Conservation (phyloP, 1,140 invertebrate genomes). For the Galendromus occidentalis region DNA sequence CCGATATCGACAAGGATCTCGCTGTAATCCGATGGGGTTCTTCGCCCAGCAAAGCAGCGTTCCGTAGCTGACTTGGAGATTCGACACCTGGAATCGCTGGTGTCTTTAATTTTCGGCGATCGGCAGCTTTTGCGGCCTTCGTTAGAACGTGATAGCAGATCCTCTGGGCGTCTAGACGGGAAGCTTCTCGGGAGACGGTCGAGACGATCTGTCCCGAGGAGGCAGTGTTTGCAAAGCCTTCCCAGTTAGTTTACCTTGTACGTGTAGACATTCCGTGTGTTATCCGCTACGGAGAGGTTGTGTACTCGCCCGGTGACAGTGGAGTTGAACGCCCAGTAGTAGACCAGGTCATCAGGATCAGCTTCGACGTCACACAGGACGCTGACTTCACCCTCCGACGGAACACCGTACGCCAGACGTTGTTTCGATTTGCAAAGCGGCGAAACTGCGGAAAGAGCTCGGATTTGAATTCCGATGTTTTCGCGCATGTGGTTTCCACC, state of each 20-base stretch:
- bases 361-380: slow-evolving; percentile 72
- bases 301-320: slow-evolving; percentile 60
- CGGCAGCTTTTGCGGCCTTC: too few relatives aligned
- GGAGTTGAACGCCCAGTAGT: slow-evolving; percentile 80
- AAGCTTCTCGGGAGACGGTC: too few relatives aligned
- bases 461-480: too few relatives aligned
- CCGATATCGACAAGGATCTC: slow-evolving; percentile 18
- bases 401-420: slow-evolving; percentile 60
- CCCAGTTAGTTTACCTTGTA: slow-evolving; percentile 6
- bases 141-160: too few relatives aligned
- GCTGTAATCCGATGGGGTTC: slow-evolving; percentile 18
- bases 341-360: slow-evolving; percentile 52
- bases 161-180: too few relatives aligned
- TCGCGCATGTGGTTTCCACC: too few relatives aligned
- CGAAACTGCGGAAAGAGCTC: slow-evolving; percentile 50
- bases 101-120: too few relatives aligned
- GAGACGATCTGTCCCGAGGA: not conserved
- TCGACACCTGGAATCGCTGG: slow-evolving; percentile 15
- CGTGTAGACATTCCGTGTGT: not conserved
- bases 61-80: slow-evolving; percentile 18
- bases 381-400: slow-evolving; percentile 58
- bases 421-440: slow-evolving; percentile 63
- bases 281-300: slow-evolving; percentile 16
- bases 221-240: not conserved
- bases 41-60: slow-evolving; percentile 19